Evolutionary conservation across 2,113 vertebrate species (phyloP).

Genomic region (Malurus melanocephalus): DNA sequence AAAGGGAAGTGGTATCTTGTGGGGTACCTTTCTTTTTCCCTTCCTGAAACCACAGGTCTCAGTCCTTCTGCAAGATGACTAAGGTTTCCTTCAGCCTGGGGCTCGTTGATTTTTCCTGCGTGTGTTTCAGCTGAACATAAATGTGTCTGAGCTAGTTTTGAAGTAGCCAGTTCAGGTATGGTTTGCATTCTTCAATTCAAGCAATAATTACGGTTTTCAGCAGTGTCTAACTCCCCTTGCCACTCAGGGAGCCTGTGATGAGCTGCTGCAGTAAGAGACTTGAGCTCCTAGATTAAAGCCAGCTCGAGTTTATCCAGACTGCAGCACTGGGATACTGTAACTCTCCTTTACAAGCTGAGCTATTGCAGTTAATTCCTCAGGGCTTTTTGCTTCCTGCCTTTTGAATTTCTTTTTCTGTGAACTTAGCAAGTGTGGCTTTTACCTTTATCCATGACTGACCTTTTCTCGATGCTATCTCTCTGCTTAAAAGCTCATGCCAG

Average conservation of each 20-base stretch:
- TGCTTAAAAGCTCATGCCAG: not conserved
- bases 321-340: not conserved
- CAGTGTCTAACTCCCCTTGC: not conserved
- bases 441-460: not conserved
- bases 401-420: slow-evolving; percentile 29
- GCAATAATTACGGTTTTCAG: not conserved
- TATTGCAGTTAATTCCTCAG: not conserved
- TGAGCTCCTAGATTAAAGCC: not conserved
- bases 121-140: not conserved
- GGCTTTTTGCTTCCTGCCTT: not conserved
- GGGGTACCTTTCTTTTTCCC: not conserved
- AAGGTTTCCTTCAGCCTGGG: not conserved
- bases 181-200: not conserved
- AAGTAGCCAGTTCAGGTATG: not conserved
- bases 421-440: not conserved
- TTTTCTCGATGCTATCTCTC: slow-evolving; percentile 7
- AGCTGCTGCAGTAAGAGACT: not conserved
- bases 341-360: not conserved
- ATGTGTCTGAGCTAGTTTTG: not conserved
- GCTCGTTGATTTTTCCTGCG: not conserved
- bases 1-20: not conserved
- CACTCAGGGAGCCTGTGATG: not conserved
- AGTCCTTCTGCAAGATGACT: not conserved
- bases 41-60: not conserved
- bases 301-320: not conserved